Evolutionary conservation across 2,113 vertebrate species (phyloP), one percentile per base, ranked within the genome.

Genomic region (Poeciliopsis prolifica): DNA sequence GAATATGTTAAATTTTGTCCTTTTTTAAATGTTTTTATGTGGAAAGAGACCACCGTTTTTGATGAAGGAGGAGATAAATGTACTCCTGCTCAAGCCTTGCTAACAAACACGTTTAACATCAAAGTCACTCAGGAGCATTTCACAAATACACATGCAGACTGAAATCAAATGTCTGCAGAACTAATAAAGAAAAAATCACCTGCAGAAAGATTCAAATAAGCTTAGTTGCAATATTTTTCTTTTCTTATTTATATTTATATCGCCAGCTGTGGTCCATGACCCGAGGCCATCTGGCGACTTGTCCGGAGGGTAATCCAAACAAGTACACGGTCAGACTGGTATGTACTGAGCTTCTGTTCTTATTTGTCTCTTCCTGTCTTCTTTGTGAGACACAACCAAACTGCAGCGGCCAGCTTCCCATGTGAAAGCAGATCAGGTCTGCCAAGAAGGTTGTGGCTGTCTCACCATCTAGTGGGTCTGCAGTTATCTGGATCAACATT

Each of bases 341-440:
- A 86, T 72, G 84, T 82, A 82, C 87, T 81, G 79, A 77, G 83
- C 83, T 87, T 88, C 83, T 89, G 85, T 83, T 89, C 85, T 80
- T 72, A 83, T 87, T 89, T 89, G 85, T 85, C 80, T 82, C 48
- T 85, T 71, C 37, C 64, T 26, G 33, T 83, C 80, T 74, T 87
- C 79, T 76, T 79, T 68, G 12, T 24, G 31, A 81, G 79, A 68
- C 82, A 69, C 33, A 79, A 58, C 65, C 73, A 73, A 71, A n/a
- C 72, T 51, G 24, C 71, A n/a, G 70, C 48, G n/a, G 61, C 65
- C 73, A 80, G 68, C 83, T 90, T 90, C 86, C 87, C 87, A 91
- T 84, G 86, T 89, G 83, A 92, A 91, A 86, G 76, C 74, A 64
- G 29, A 30, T 61, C 9, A 13, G 64, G 31, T 67, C 54, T 78